These are phyloP conservation scores for Monoplex corrugatus DNA, from an alignment of 2,888 invertebrate genomes.

Conservation along the genomic window DNA sequence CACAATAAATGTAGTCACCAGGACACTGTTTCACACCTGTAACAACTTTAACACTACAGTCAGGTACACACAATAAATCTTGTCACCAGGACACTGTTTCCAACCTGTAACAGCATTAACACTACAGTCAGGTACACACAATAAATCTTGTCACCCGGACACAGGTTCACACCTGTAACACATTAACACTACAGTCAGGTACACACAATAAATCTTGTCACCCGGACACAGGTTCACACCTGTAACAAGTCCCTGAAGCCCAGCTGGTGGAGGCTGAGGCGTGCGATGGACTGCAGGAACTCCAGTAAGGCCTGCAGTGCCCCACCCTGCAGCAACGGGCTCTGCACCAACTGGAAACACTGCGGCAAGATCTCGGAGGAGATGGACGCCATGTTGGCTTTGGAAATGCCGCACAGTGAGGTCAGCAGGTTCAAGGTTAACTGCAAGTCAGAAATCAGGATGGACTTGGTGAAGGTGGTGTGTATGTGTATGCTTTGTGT, in stretches of 20 bases:
- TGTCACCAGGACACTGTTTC: too few species aligned
- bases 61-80: too few species aligned
- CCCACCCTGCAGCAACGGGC: slow-evolving; percentile 95
- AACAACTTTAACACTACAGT: too few species aligned
- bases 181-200: too few species aligned
- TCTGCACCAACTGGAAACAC: slow-evolving; percentile 92
- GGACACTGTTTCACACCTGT: too few species aligned
- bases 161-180: too few species aligned
- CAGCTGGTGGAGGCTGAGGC: slow-evolving; percentile 87
- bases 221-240: neutral
- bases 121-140: too few species aligned
- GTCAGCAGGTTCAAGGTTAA: slow-evolving; percentile 80
- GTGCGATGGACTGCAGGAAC: slow-evolving; percentile 95
- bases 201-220: too few species aligned
- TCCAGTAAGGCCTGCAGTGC: slow-evolving; percentile 95
- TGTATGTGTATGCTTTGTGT: neutral
- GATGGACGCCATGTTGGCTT: slow-evolving; percentile 73
- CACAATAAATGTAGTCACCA: too few species aligned
- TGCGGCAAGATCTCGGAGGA: slow-evolving; percentile 82
- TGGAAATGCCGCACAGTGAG: slow-evolving; percentile 77
- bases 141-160: too few species aligned
- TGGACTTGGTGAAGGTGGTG: neutral
- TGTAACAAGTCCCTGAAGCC: slow-evolving; percentile 87
- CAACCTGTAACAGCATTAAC: neutral
- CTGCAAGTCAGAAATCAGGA: slow-evolving; percentile 63